A percentile compares a stretch with the other conserved stretches of the same genome.
Conservation (phyloP, 2,797 vertebrate genomes). For the Myoxocephalus aenaeus region DNA sequence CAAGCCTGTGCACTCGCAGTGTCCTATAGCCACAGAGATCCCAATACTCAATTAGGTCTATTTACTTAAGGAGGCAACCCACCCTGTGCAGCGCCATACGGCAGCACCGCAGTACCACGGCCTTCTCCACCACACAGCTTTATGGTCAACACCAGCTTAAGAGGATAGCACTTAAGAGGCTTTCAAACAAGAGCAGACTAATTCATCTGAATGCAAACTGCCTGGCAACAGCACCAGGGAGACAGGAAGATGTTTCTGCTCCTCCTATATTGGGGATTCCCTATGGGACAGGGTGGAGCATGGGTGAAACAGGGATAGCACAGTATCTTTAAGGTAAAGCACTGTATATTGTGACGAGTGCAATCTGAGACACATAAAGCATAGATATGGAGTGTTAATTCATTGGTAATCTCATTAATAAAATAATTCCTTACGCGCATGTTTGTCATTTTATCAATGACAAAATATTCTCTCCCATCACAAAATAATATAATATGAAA, state of each 20-base stretch:
- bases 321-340: slow-evolving; percentile 62
- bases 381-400: slow-evolving; percentile 16
- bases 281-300: slow-evolving; percentile 58
- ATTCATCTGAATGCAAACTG: slow-evolving; percentile 76
- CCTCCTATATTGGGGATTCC: slow-evolving; percentile 63
- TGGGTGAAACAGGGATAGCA: slow-evolving; percentile 41
- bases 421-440: slow-evolving; percentile 27
- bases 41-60: slow-evolving; percentile 53
- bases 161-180: slow-evolving; percentile 74
- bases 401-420: slow-evolving; percentile 23
- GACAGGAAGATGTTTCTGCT: slow-evolving; percentile 48
- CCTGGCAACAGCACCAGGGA: slow-evolving; percentile 77
- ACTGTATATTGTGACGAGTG: slow-evolving; percentile 51
- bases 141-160: slow-evolving; percentile 66
- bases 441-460: slow-evolving; percentile 15
- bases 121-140: slow-evolving; percentile 51
- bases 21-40: slow-evolving; percentile 52
- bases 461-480: slow-evolving; percentile 9
- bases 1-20: slow-evolving; percentile 26
- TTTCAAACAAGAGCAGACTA: slow-evolving; percentile 78
- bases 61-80: slow-evolving; percentile 52
- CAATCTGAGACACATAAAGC: slow-evolving; percentile 20
- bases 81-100: slow-evolving; percentile 33
- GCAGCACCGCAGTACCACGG: slow-evolving; percentile 14
- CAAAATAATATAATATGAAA: background rate